Evolutionary conservation across 2,888 invertebrate species (phyloP).

Genomic region (Protophormia terraenovae): DNA sequence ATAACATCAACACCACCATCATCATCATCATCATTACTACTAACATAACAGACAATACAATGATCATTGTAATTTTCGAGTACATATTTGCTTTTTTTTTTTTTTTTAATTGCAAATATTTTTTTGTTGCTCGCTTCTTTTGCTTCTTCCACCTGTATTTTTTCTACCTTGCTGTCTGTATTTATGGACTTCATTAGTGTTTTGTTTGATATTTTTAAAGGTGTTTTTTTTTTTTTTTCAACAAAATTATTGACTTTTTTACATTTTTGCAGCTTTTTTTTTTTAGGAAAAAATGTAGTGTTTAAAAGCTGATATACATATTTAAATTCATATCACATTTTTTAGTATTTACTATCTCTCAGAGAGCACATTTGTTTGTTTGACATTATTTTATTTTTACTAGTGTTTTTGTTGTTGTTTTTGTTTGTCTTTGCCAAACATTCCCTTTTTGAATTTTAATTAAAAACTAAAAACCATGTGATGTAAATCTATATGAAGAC

Average conservation of each 20-base stretch:
- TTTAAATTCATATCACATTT: too few relatives aligned
- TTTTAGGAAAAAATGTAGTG: slow-evolving; percentile 10
- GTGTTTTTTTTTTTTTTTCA: background rate
- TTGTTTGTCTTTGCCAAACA: slow-evolving; percentile 37
- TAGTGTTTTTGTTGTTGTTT: slow-evolving; percentile 3
- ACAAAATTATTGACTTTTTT: background rate
- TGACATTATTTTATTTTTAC: background rate
- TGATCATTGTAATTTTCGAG: slow-evolving; percentile 10
- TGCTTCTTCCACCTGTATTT: background rate
- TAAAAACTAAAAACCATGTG: background rate
- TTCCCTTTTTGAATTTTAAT: background rate
- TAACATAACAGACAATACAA: slow-evolving; percentile 8
- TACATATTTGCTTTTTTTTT: slow-evolving; percentile 25
- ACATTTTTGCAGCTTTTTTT: background rate
- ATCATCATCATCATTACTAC: background rate
- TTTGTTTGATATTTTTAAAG: slow-evolving; percentile 48
- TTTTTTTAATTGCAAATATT: slow-evolving; percentile 54
- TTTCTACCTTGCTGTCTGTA: background rate
- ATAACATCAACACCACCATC: slow-evolving; percentile 33
- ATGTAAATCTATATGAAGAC: background rate
- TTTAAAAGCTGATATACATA: too few relatives aligned
- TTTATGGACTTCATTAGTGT: slow-evolving; percentile 60
- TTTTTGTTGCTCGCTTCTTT: background rate
- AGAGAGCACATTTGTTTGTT: background rate
- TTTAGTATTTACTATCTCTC: too few relatives aligned